Percentiles rank a stretch among this genome's conserved stretches.
Conservation (phyloP, 2,797 vertebrate genomes). For the Epinephelus coioides region DNA sequence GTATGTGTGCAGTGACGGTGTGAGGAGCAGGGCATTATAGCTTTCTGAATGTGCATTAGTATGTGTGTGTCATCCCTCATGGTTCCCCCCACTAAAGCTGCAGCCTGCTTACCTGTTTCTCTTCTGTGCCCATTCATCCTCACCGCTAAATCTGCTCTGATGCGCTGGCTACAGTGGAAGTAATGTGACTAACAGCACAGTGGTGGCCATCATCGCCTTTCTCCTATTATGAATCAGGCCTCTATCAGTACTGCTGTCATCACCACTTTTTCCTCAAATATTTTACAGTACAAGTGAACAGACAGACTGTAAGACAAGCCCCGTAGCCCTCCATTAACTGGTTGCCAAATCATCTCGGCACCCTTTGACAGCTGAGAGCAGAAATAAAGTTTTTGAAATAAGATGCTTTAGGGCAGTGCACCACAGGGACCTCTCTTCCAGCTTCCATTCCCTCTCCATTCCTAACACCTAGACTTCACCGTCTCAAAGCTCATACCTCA, state of each 20-base stretch:
- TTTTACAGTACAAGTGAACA: constrained; percentile 14
- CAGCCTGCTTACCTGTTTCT: constrained; percentile 37
- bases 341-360: constrained; percentile 42
- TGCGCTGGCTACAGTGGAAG: constrained; percentile 12
- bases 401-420: constrained; percentile 24
- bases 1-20: constrained; percentile 1
- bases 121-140: constrained; percentile 18
- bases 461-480: not conserved
- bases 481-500: not conserved
- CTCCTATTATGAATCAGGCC: constrained; percentile 29
- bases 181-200: constrained; percentile 35
- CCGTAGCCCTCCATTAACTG: constrained; percentile 42
- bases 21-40: constrained; percentile 10
- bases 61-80: constrained; percentile 29
- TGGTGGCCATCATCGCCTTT: constrained; percentile 21
- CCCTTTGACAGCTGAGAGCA: constrained; percentile 44
- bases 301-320: constrained; percentile 25
- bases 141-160: constrained; percentile 28
- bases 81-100: constrained; percentile 19
- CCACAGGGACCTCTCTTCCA: constrained; percentile 11
- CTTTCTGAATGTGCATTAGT: constrained; percentile 22
- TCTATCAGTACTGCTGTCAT: constrained; percentile 32
- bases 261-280: constrained; percentile 34
- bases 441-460: not conserved
- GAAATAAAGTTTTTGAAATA: constrained; percentile 47